phyloP scores from a whole-genome alignment of 2,113 vertebrate species.

The Nannospalax galili region DNA sequence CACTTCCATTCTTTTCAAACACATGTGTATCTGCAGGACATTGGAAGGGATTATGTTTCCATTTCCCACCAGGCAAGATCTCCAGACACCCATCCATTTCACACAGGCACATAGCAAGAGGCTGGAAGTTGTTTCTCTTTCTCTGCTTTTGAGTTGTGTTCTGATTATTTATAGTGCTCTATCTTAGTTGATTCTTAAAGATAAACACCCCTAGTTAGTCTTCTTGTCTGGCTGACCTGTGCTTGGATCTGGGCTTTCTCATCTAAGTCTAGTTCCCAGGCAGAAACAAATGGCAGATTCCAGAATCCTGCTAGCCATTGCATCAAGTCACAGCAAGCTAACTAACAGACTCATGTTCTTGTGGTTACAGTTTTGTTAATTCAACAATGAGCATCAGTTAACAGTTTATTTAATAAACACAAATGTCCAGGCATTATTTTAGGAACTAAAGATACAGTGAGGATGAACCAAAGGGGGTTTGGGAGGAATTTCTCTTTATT shows the following conservation, averaged over 20 bases:
- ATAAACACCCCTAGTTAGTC: slow-evolving; percentile 52
- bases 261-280: background rate
- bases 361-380: background rate
- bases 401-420: background rate
- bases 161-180: slow-evolving; percentile 58
- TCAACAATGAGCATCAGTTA: background rate
- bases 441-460: background rate
- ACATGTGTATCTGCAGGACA: background rate
- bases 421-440: background rate
- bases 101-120: background rate
- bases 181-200: slow-evolving; percentile 50
- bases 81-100: slow-evolving; percentile 28
- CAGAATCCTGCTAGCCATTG: background rate
- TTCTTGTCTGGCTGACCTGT: background rate
- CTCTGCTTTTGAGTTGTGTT: slow-evolving; percentile 33
- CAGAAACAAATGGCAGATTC: background rate
- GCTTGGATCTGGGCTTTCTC: slow-evolving; percentile 58
- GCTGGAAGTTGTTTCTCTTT: slow-evolving; percentile 6
- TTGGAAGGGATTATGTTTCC: background rate
- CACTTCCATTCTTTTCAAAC: background rate
- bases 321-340: background rate
- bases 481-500: slow-evolving; percentile 28
- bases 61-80: background rate
- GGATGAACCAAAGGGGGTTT: background rate
- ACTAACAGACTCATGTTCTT: background rate